Conservation (phyloP, 1,140 invertebrate genomes). For the Drosophila tristis region DNA sequence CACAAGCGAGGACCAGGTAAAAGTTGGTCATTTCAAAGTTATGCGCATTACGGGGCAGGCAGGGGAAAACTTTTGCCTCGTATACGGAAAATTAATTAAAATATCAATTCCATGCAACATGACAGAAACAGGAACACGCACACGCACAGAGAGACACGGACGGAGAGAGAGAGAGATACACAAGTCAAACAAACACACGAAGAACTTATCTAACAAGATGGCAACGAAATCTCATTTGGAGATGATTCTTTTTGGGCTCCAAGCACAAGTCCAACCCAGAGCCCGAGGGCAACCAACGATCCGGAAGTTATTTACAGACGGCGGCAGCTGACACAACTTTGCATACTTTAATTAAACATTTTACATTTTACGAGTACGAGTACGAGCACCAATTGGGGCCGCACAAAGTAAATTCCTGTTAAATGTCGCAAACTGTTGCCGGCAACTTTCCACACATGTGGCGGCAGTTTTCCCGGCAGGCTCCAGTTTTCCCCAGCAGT, state of each 20-base stretch:
- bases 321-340: constrained; percentile 68
- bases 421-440: constrained; percentile 65
- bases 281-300: too few species aligned
- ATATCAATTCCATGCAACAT: constrained; percentile 68
- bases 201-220: constrained; percentile 39
- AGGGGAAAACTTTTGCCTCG: constrained; percentile 47
- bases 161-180: neutral
- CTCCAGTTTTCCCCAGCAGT: too few species aligned
- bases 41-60: constrained; percentile 31
- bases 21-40: constrained; percentile 71
- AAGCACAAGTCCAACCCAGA: too few species aligned
- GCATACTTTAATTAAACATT: constrained; percentile 76
- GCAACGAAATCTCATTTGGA: constrained; percentile 5
- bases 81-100: constrained; percentile 72
- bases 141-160: constrained; percentile 7
- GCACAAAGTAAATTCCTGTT: constrained; percentile 61
- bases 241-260: too few species aligned
- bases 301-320: constrained; percentile 67
- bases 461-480: constrained; percentile 5
- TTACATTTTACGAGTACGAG: constrained; percentile 41
- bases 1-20: constrained; percentile 28
- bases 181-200: too few species aligned
- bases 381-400: constrained; percentile 12
- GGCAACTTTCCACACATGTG: constrained; percentile 41
- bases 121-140: constrained; percentile 36